phyloP scores from a whole-genome alignment of 2,797 vertebrate species.

The Corythornis leucogaster region DNA sequence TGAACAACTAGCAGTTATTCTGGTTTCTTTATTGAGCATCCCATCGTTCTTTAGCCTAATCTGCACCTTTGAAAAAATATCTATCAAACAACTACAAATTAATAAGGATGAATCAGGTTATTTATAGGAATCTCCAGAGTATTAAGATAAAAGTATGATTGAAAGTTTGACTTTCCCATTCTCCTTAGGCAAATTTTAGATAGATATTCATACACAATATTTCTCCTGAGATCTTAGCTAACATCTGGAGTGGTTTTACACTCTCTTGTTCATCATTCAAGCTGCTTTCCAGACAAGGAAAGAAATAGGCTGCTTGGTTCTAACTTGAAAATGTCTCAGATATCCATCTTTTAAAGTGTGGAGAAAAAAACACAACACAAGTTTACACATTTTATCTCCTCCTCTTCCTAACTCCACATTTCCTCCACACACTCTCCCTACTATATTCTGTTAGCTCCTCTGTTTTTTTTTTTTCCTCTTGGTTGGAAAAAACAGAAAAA shows the following conservation, averaged over 20 bases:
- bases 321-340: not conserved
- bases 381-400: not conserved
- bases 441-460: not conserved
- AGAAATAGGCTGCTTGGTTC: not conserved
- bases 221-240: not conserved
- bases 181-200: not conserved
- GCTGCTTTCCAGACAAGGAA: not conserved
- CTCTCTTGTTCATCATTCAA: not conserved
- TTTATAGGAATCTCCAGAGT: not conserved
- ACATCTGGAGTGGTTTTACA: not conserved
- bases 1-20: not conserved
- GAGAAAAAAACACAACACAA: not conserved
- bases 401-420: not conserved
- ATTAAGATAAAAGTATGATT: not conserved
- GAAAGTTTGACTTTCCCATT: not conserved
- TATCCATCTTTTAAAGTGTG: not conserved
- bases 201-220: accelerated
- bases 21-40: not conserved
- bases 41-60: not conserved
- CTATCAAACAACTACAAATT: not conserved
- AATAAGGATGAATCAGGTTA: not conserved
- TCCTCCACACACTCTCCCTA: not conserved
- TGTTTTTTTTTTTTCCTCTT: not conserved
- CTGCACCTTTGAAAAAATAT: not conserved
- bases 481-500: not conserved